Evolutionary conservation across 2,888 invertebrate species (phyloP).

Genomic region (Ectemnius lituratus): DNA sequence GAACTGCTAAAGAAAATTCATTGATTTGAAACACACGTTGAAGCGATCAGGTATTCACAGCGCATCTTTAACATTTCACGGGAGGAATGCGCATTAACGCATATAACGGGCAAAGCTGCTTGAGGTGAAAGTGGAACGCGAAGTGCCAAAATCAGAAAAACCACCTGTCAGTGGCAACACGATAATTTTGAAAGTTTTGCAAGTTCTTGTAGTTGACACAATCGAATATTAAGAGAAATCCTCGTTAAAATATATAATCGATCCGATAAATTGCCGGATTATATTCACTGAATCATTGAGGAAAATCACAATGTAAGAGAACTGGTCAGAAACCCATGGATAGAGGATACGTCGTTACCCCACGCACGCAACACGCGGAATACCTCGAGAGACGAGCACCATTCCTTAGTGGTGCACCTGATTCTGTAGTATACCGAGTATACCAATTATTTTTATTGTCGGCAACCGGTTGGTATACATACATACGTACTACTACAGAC

Average conservation of each 20-base stretch:
- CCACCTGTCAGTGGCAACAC: background rate
- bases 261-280: background rate
- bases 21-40: background rate
- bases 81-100: conserved; percentile 20
- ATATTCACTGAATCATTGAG: too few species aligned
- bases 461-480: conserved; percentile 6
- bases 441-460: too few species aligned
- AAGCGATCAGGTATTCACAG: conserved; percentile 6
- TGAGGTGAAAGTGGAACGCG: conserved; percentile 27
- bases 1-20: background rate
- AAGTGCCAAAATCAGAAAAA: conserved; percentile 7
- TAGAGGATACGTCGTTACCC: too few species aligned
- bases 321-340: background rate
- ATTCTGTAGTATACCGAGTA: too few species aligned
- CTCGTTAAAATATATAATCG: background rate
- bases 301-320: too few species aligned
- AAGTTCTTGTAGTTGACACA: too few species aligned
- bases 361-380: too few species aligned
- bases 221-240: background rate
- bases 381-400: too few species aligned
- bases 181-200: too few species aligned
- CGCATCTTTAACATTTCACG: conserved; percentile 33
- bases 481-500: conserved; percentile 4
- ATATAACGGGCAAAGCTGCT: background rate
- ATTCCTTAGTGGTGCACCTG: too few species aligned